Evolutionary conservation across 2,113 vertebrate genomes (phyloP), one percentile per base, ranked within the genome.

Genomic region (Phalacrocorax brasilianus): DNA sequence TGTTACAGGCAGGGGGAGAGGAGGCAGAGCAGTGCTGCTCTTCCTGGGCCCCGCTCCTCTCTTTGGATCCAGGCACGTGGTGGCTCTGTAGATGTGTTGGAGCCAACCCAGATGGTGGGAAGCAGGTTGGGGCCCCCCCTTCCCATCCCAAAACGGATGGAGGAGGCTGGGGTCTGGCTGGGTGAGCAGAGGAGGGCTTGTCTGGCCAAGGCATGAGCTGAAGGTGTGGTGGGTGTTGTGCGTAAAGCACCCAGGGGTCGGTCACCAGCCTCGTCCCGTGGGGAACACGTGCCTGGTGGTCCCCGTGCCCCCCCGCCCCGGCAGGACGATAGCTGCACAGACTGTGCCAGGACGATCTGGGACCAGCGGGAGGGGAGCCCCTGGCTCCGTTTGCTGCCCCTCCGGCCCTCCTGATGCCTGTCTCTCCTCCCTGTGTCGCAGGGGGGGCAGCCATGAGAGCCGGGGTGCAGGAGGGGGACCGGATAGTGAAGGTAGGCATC

Each of bases 401-500:
- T 28, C 17, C 3, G 2, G 6, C 56, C 38, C 24, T 27, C 21
- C 76, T 85, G 71, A 91, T 1, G 3, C 17, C 56, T 26, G 8
- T 55, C 24, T 77, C 55, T 81, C 59, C 63, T 56, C 79, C 71
- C 52, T 82, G 22, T 73, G 49, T 91, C 58, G 0, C 96, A 99
- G 99, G 99, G 40, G 99, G 99, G 11, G 99, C 99, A 10, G 99
- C 99, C 35, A 99, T 99, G 82, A 99, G 98, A 95, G 99, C 99
- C 0, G 99, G 99, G 6, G 99, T 99, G 88, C 99, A 99, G n/a
- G 99, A 99, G 78, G 99, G 99, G 3, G 99, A 99, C 95, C 95
- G 99, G 2, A 99, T 99, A 89, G 99, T 99, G 94, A 99, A 99
- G 98, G 99, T 99, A 73, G 97, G 98, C 74, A 6, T 13, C 23